Evolutionary conservation across 2,797 vertebrate genomes (phyloP).

Genomic region (Smutsia gigantea): DNA sequence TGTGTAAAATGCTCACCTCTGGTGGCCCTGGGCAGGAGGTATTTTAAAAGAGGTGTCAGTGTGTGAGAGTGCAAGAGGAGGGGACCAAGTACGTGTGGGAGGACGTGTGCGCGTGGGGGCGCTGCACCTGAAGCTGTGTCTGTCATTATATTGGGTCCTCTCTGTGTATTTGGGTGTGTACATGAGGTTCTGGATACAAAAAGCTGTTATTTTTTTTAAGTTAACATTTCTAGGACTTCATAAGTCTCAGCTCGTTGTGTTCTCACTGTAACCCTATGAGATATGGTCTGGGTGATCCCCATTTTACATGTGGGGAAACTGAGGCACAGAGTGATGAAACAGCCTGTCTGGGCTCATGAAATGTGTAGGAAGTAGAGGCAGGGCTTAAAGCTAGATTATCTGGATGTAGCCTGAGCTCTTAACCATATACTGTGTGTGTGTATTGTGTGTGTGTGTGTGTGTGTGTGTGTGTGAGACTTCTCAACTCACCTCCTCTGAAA

Average conservation of each 20-base stretch:
- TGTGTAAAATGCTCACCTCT: conserved; percentile 82
- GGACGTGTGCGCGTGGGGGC: background rate
- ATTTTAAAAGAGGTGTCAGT: conserved; percentile 67
- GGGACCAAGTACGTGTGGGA: background rate
- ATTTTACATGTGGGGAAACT: conserved; percentile 38
- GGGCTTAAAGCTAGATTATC: background rate
- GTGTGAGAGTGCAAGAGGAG: conserved; percentile 25
- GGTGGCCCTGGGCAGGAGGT: conserved; percentile 35
- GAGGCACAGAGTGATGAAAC: background rate
- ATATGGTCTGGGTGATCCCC: background rate
- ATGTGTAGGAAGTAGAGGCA: background rate
- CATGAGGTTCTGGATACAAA: conserved; percentile 36
- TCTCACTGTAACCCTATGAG: background rate
- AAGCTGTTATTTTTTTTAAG: conserved; percentile 35
- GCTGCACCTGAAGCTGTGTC: background rate
- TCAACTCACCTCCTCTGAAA: background rate
- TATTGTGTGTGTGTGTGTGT: background rate
- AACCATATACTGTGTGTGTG: background rate
- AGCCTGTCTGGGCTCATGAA: background rate
- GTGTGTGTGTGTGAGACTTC: background rate
- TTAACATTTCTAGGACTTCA: background rate
- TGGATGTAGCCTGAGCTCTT: background rate
- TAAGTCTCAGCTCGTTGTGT: background rate
- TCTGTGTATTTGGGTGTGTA: conserved; percentile 16
- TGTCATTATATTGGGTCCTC: background rate